These are phyloP conservation scores for Lagorchestes hirsutus DNA, from an alignment of 2,797 vertebrate genomes.

Conservation along the genomic window DNA sequence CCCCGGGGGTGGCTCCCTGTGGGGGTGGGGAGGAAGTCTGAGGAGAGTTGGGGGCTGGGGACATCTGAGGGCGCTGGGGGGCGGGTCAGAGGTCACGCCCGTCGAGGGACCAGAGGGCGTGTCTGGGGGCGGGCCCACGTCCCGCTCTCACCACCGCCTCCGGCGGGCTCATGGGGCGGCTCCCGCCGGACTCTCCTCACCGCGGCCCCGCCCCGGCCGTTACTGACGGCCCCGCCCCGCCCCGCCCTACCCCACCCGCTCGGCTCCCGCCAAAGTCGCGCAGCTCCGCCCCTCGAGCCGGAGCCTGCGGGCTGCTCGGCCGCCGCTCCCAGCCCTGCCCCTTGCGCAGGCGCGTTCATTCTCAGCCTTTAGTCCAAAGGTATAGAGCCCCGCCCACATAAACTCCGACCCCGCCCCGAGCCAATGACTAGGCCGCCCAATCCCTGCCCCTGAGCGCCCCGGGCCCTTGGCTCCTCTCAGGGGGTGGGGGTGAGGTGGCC, in stretches of 20 bases:
- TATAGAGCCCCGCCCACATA: background rate
- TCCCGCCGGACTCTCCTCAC: background rate
- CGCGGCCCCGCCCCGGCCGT: background rate
- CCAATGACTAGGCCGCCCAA: background rate
- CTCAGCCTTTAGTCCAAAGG: background rate
- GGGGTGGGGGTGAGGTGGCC: too few relatives aligned
- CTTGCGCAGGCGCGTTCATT: background rate
- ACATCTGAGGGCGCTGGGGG: background rate
- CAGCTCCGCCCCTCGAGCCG: background rate
- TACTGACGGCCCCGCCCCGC: background rate
- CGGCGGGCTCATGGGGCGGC: background rate
- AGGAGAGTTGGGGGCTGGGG: background rate
- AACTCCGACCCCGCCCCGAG: background rate
- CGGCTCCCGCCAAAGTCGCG: accelerated
- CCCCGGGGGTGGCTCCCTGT: background rate
- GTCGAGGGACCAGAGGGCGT: accelerated
- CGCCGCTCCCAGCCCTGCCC: accelerated
- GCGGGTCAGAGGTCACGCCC: background rate
- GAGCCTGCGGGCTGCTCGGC: accelerated
- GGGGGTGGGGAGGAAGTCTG: background rate
- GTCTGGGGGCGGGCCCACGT: accelerated
- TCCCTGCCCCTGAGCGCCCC: background rate
- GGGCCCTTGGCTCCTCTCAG: background rate
- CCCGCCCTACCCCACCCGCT: background rate
- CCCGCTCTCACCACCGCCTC: background rate